phyloP scores from a whole-genome alignment of 2,888 invertebrate species.

The Drosophila atripex region DNA sequence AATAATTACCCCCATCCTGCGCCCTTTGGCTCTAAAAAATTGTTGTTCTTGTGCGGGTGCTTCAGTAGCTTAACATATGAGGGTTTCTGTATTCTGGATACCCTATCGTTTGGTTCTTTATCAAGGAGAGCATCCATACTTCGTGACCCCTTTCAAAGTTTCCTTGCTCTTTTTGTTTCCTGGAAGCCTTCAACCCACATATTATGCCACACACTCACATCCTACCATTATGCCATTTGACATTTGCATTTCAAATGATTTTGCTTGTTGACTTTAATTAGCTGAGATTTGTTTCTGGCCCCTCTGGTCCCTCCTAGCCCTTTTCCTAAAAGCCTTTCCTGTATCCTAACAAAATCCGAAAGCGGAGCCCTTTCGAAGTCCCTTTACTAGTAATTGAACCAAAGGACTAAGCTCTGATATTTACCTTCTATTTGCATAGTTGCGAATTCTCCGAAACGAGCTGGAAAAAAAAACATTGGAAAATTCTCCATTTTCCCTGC shows the following conservation, averaged over 20 bases:
- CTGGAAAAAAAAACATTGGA: slow-evolving; percentile 29
- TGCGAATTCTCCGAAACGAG: slow-evolving; percentile 42
- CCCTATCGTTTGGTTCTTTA: too few relatives aligned
- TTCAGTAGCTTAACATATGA: slow-evolving; percentile 6
- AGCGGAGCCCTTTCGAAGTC: neutral
- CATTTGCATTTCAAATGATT: slow-evolving; percentile 80
- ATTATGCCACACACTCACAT: slow-evolving; percentile 17
- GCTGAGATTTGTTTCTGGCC: slow-evolving; percentile 63
- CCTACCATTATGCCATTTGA: slow-evolving; percentile 56
- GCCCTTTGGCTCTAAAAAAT: slow-evolving; percentile 24
- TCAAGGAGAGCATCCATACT: neutral
- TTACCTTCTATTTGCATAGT: slow-evolving; percentile 67
- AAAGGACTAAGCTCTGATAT: slow-evolving; percentile 59
- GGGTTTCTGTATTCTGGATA: neutral
- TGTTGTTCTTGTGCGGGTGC: slow-evolving; percentile 27
- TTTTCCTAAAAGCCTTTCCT: slow-evolving; percentile 51
- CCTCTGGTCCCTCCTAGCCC: neutral
- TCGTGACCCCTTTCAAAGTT: neutral
- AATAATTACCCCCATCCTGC: slow-evolving; percentile 71
- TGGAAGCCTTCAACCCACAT: slow-evolving; percentile 32
- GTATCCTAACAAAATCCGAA: too few relatives aligned
- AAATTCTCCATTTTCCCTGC: slow-evolving; percentile 9
- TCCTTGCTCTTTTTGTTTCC: slow-evolving; percentile 7
- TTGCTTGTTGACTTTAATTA: slow-evolving; percentile 80
- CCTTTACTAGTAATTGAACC: slow-evolving; percentile 33